Conservation (phyloP, 2,797 vertebrate genomes). For the Lepilemur septentrionalis region DNA sequence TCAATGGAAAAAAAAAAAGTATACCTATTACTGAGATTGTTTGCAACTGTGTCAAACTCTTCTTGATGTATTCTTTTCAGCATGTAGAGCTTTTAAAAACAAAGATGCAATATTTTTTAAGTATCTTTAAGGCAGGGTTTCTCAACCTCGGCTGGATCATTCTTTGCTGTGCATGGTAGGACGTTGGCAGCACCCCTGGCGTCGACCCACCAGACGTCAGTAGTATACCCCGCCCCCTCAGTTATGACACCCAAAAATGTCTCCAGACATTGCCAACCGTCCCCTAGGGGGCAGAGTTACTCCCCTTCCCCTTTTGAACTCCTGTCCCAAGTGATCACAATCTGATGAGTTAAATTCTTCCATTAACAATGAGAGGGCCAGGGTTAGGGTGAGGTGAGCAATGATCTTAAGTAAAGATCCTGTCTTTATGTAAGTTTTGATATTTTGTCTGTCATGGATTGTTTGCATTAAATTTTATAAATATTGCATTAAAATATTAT, state of each 20-base stretch:
- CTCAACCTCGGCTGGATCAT: not conserved
- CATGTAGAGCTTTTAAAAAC: not conserved
- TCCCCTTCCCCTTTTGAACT: not conserved
- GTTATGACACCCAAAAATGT: not conserved
- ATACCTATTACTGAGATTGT: not conserved
- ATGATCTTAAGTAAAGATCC: not conserved
- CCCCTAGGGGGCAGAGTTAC: not conserved
- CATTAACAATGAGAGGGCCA: not conserved
- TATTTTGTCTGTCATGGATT: not conserved
- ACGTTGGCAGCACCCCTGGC: not conserved
- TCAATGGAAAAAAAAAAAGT: not conserved
- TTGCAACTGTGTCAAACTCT: not conserved
- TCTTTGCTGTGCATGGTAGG: not conserved
- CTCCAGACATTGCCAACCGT: not conserved
- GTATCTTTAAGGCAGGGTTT: not conserved
- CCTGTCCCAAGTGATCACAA: not conserved
- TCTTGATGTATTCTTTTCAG: not conserved
- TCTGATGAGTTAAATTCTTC: not conserved
- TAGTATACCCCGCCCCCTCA: not conserved
- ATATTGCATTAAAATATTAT: not conserved
- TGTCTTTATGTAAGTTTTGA: not conserved
- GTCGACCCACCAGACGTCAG: not conserved
- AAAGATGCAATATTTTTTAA: not conserved
- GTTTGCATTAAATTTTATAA: not conserved
- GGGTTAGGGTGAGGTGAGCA: not conserved